Evolutionary conservation across 2,113 vertebrate species (phyloP).

Genomic region (Bucco capensis): DNA sequence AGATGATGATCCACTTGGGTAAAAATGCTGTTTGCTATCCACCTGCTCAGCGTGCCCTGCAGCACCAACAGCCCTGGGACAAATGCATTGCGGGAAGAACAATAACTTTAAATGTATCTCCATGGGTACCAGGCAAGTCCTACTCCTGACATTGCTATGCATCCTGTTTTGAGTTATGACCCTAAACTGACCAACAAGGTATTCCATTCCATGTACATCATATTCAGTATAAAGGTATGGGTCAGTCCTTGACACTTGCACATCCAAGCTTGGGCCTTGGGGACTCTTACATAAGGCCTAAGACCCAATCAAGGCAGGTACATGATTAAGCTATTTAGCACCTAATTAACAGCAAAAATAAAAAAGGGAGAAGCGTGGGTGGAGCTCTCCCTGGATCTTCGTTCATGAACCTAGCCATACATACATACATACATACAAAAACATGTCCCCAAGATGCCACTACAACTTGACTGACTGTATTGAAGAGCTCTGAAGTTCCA

Average conservation of each 20-base stretch:
- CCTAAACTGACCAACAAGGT: no score
- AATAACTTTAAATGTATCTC: neutral
- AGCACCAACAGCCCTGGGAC: neutral
- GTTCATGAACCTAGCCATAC: neutral
- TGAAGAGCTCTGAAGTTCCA: neutral
- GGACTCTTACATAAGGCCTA: no score
- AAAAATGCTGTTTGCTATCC: neutral
- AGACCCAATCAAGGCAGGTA: no score
- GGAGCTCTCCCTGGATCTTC: no score
- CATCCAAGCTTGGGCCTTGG: no score
- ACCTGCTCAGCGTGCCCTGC: neutral
- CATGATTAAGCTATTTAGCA: no score
- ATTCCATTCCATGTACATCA: no score
- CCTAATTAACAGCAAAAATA: no score
- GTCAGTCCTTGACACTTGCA: no score
- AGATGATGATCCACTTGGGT: neutral
- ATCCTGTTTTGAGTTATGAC: no score
- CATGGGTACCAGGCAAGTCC: accelerated
- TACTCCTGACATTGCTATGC: neutral
- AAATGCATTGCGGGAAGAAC: neutral
- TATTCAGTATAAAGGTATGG: no score
- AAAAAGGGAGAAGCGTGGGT: no score
- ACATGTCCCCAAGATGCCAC: neutral
- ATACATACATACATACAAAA: neutral
- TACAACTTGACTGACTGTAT: neutral